Evolutionary conservation across 2,797 vertebrate species (phyloP), one percentile per base, ranked within the genome.

Genomic region (Acestrorhynchus altus): DNA sequence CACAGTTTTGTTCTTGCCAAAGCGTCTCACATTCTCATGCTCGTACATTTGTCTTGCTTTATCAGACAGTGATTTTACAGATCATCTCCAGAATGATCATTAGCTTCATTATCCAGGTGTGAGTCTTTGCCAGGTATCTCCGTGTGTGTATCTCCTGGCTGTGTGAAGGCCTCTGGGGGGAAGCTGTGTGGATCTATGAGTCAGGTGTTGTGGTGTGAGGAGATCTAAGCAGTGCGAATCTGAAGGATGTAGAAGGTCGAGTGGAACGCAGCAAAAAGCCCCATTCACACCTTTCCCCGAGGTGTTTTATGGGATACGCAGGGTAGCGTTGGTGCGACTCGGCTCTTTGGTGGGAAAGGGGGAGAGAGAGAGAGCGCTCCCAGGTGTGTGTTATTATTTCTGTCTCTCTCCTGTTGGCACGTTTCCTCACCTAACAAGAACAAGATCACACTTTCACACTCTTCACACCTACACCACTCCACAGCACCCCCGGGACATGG

Each of bases 311-410:
- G 57, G 57, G 57, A 31, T 15, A 59, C 56, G 18, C 51, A 4
- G 26, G 24, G 26, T 28, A 22, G 12, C 24, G 54, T 4, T 13
- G 7, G 22, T 59, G 4, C 46, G 46, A 47, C 52, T 74, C 66
- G 54, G 51, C 2, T 71, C 59, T 63, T 35, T 31, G 16, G 12
- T 5, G 46, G 10, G 35, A 56, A 56, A 57, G 31, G 28, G 24
- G 22, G 52, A 16, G 24, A 61, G 69, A 65, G 18, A 52, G 39
- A 71, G 39, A 61, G 28, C 22, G 39, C 28, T 51, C 67, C 40
- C 35, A 70, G 74, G 57, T 73, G 44, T 70, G 31, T 56, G 40
- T 40, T 79, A 56, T 64, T 60, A 78, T 75, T 72, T 64, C 46
- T 20, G 15, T 51, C n/a, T 83, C 24, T 46, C 44, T 40, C 42